phyloP scores from a whole-genome alignment of 2,113 vertebrate genomes.

The Datnioides undecimradiatus region DNA sequence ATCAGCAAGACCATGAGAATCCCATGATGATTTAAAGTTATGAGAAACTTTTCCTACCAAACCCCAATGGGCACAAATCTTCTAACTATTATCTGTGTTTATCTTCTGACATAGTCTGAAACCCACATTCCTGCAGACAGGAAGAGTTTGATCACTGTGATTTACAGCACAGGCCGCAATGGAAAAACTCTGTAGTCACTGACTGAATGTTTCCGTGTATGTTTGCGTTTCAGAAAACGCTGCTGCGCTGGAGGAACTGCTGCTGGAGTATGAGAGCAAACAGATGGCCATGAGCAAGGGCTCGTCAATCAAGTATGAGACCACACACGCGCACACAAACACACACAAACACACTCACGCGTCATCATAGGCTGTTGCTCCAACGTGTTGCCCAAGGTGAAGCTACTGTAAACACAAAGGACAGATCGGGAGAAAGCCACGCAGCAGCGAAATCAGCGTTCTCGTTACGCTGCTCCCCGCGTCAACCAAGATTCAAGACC shows the following conservation, averaged over 20 bases:
- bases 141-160: background rate
- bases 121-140: background rate
- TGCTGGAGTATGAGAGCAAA: constrained; percentile 91
- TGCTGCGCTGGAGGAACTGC: constrained; percentile 92
- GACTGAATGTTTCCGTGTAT: constrained; percentile 11
- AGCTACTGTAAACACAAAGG: background rate
- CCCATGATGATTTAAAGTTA: background rate
- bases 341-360: constrained; percentile 8
- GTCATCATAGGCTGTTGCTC: constrained; percentile 3
- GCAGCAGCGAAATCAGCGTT: no score
- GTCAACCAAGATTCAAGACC: no score
- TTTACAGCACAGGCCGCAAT: background rate
- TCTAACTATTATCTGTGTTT: background rate
- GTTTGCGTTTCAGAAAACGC: constrained; percentile 88
- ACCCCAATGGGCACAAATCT: background rate
- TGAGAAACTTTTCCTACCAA: background rate
- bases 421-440: background rate
- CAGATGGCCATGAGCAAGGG: constrained; percentile 82
- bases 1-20: no score
- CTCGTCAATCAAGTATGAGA: constrained; percentile 87
- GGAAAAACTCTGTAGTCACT: background rate
- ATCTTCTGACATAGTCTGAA: background rate
- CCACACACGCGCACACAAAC: constrained; percentile 10
- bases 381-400: constrained; percentile 21
- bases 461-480: no score